Percentiles rank a stretch among this genome's conserved stretches.
Evolutionary conservation across 2,113 vertebrate species (phyloP).

Genomic region (Hipposideros armiger): DNA sequence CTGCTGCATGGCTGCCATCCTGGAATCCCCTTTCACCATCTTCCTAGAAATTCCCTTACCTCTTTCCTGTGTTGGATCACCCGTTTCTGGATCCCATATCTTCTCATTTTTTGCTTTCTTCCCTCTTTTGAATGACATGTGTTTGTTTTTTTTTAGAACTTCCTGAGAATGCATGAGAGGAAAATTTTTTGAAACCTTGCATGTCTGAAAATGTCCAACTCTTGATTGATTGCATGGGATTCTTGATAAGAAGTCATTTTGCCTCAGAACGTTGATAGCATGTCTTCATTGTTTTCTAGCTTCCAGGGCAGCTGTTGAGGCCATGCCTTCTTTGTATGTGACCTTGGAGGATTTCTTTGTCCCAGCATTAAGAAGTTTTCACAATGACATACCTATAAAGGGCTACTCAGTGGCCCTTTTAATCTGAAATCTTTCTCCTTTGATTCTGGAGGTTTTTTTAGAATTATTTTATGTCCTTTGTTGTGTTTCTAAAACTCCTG

Average conservation of each 20-base stretch:
- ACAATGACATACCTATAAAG: background rate
- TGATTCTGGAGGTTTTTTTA: slow-evolving; percentile 3
- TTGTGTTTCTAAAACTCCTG: slow-evolving; percentile 12
- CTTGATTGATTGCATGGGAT: background rate
- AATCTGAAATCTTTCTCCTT: background rate
- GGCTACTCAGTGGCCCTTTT: background rate
- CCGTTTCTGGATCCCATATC: background rate
- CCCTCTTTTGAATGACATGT: background rate
- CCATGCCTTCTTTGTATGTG: background rate
- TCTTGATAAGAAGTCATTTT: background rate
- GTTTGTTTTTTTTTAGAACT: background rate
- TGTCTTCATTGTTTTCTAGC: background rate
- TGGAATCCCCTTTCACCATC: background rate
- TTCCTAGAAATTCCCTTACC: background rate
- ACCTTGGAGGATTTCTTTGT: background rate
- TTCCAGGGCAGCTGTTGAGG: background rate
- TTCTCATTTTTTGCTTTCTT: background rate
- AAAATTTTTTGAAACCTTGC: background rate
- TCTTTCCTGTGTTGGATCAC: background rate
- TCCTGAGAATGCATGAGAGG: background rate
- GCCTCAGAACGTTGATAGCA: background rate
- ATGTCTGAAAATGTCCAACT: background rate
- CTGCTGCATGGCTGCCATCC: background rate
- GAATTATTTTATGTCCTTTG: background rate
- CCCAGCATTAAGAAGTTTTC: background rate